A percentile compares a stretch with the other conserved stretches of the same genome.
Evolutionary conservation across 2,113 vertebrate genomes (phyloP).

Genomic region (Cyanoderma ruficeps): DNA sequence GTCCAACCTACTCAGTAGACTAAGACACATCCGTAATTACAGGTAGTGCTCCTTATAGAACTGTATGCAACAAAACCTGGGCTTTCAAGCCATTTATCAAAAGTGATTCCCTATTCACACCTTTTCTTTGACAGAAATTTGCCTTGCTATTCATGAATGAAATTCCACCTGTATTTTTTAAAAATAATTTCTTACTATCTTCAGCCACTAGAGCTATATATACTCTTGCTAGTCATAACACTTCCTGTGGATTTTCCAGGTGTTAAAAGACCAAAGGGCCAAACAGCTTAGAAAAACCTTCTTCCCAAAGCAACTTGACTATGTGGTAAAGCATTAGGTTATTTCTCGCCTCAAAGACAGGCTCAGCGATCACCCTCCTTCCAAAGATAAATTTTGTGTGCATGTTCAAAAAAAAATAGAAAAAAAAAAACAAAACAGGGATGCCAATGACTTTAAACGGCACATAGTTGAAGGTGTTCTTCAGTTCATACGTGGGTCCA

Average conservation of each 20-base stretch:
- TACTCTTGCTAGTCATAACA: background rate
- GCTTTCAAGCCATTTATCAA: background rate
- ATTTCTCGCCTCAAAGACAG: background rate
- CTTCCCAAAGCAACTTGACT: fast-evolving
- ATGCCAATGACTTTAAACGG: background rate
- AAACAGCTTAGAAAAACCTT: background rate
- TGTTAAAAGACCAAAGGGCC: background rate
- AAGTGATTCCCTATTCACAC: background rate
- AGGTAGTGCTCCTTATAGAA: background rate
- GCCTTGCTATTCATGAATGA: background rate
- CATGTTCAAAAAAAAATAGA: background rate
- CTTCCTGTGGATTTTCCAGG: background rate
- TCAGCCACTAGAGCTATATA: background rate
- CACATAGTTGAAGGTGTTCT: background rate
- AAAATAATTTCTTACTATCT: background rate
- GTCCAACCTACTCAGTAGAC: background rate
- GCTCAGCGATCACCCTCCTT: background rate
- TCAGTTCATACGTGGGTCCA: background rate
- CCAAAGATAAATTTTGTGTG: background rate
- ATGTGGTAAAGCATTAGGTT: background rate
- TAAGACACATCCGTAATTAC: background rate
- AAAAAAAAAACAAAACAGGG: background rate
- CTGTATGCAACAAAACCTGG: background rate
- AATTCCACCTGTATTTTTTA: background rate
- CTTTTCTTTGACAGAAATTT: background rate